Percentiles rank a stretch among this genome's conserved stretches.
phyloP scores from a whole-genome alignment of 2,888 invertebrate genomes.

The Ectemnius cavifrons region DNA sequence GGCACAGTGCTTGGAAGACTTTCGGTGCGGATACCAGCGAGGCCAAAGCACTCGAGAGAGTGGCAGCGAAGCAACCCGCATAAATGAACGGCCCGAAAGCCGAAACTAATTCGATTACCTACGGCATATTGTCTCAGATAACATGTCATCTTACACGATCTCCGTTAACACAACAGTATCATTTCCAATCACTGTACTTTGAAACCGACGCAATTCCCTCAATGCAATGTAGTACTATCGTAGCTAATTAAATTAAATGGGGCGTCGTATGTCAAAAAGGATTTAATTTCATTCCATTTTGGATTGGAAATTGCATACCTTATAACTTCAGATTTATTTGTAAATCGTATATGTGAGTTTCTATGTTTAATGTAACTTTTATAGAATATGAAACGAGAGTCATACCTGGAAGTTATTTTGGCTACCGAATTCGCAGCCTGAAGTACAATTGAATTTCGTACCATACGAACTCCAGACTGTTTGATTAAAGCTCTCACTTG shows the following conservation, averaged over 20 bases:
- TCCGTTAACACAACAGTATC: neutral
- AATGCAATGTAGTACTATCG: neutral
- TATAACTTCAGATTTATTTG: too few relatives aligned
- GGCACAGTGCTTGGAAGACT: slow-evolving; percentile 95
- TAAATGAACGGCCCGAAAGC: slow-evolving; percentile 95
- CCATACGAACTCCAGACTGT: slow-evolving; percentile 74
- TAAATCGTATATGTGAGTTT: too few relatives aligned
- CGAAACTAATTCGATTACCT: slow-evolving; percentile 91
- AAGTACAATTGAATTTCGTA: slow-evolving; percentile 80
- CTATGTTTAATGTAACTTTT: neutral
- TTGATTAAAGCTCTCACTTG: slow-evolving; percentile 26
- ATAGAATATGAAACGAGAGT: neutral
- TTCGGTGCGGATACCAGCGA: slow-evolving; percentile 97
- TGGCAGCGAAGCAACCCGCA: slow-evolving; percentile 98
- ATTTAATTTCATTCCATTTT: too few relatives aligned
- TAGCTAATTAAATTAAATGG: neutral
- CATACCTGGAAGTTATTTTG: slow-evolving; percentile 88
- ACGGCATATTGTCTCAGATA: slow-evolving; percentile 53
- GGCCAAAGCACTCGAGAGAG: slow-evolving; percentile 96
- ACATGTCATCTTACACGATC: slow-evolving; percentile 1
- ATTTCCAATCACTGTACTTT: neutral
- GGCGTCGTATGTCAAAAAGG: too few relatives aligned
- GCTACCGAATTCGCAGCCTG: slow-evolving; percentile 84
- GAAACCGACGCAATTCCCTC: neutral
- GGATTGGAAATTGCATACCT: too few relatives aligned